Evolutionary conservation across 2,888 invertebrate genomes (phyloP).

Genomic region (Coecobrya sp.): DNA sequence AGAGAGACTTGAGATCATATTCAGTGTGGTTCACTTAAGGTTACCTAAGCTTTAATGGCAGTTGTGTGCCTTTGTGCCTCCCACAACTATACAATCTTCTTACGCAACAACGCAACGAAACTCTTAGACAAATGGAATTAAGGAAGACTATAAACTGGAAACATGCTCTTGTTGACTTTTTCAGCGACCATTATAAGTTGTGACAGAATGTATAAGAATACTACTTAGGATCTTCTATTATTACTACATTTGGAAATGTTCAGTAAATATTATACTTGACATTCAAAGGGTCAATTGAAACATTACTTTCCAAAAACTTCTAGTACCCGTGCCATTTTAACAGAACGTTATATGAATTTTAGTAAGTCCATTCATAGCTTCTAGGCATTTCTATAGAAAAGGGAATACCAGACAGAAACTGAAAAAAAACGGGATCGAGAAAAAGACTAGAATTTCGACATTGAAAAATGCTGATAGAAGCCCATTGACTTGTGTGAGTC

Average conservation of each 20-base stretch:
- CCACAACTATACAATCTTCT: neutral
- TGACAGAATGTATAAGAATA: too few species aligned
- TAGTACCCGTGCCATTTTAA: neutral
- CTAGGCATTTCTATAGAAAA: neutral
- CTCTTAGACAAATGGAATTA: too few species aligned
- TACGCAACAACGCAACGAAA: too few species aligned
- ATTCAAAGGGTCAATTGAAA: conserved; percentile 31
- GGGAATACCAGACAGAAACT: too few species aligned
- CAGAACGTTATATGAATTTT: neutral
- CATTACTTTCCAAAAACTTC: neutral
- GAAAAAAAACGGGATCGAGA: too few species aligned
- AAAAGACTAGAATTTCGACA: conserved; percentile 6
- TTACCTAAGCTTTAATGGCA: conserved; percentile 12
- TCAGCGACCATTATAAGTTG: neutral
- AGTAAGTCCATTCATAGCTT: neutral
- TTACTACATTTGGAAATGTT: neutral
- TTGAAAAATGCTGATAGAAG: conserved; percentile 50
- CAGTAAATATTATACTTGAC: conserved; percentile 33
- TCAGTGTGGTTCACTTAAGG: neutral
- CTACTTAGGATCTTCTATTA: too few species aligned
- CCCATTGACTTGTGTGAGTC: conserved; percentile 10
- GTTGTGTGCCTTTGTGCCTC: conserved; percentile 23
- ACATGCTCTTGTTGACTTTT: neutral
- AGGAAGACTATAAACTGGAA: too few species aligned
- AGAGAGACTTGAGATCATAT: conserved; percentile 28